Evolutionary conservation across 2,888 invertebrate genomes (phyloP).

Genomic region (Lomographa bimaculata): DNA sequence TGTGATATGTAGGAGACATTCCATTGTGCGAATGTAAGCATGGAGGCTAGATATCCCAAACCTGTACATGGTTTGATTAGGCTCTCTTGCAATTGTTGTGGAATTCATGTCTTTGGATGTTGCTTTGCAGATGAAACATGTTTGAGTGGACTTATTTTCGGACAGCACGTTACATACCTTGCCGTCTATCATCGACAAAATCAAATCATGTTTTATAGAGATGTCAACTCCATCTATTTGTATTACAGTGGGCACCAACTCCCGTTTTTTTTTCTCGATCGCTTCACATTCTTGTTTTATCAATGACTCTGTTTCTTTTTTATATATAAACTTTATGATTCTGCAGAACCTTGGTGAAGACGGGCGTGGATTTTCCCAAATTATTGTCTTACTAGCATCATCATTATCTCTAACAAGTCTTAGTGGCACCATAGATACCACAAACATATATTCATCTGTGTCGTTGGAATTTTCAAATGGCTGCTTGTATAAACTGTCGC

Average conservation of each 20-base stretch:
- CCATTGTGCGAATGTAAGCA: constrained; percentile 9
- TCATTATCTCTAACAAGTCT: constrained; percentile 2
- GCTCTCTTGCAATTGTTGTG: background rate
- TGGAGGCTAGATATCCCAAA: constrained; percentile 9
- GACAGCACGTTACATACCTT: constrained; percentile 15
- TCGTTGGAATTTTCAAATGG: constrained; percentile 10
- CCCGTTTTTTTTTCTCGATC: background rate
- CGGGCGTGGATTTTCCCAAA: too few species aligned
- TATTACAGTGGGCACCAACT: constrained; percentile 5
- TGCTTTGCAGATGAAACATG: constrained; percentile 8
- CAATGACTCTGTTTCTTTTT: constrained; percentile 11
- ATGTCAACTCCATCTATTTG: constrained; percentile 2
- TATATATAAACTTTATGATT: constrained; percentile 9
- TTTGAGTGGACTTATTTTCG: constrained; percentile 13
- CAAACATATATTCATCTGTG: constrained; percentile 10
- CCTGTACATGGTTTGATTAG: constrained; percentile 3
- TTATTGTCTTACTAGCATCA: constrained; percentile 2
- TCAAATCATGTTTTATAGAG: constrained; percentile 7
- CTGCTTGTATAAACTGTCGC: constrained; percentile 11
- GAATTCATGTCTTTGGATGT: constrained; percentile 10
- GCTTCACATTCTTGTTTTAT: constrained; percentile 6
- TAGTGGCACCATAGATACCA: constrained; percentile 9
- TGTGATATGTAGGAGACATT: constrained; percentile 2
- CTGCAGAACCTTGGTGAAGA: constrained; percentile 19
- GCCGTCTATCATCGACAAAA: constrained; percentile 19